Conservation (phyloP, 2,888 invertebrate genomes). For the Ochropleura plecta region DNA sequence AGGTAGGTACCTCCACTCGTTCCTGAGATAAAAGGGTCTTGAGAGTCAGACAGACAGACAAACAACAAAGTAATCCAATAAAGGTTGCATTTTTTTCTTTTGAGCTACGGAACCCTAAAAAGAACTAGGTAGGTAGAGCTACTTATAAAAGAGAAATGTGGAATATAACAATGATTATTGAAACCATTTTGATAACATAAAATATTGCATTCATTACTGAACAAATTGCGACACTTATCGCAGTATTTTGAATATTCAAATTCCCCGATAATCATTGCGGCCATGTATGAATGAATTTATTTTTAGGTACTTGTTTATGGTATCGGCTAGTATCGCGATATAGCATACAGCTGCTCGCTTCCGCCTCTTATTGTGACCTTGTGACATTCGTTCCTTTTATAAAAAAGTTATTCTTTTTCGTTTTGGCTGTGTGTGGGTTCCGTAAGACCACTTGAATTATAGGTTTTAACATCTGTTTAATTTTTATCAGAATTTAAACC, state of each 20-base stretch:
- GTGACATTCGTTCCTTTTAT: constrained; percentile 37
- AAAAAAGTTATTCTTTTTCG: constrained; percentile 21
- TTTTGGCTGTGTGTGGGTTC: constrained; percentile 41
- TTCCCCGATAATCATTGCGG: constrained; percentile 41
- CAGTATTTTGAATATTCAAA: constrained; percentile 56
- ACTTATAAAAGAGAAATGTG: constrained; percentile 17
- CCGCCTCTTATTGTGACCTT: constrained; percentile 59
- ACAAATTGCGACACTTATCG: constrained; percentile 52
- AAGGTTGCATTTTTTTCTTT: too few relatives aligned
- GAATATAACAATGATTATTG: constrained; percentile 20
- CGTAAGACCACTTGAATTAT: constrained; percentile 16
- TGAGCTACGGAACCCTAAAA: neutral
- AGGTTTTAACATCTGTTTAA: neutral
- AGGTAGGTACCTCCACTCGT: too few relatives aligned
- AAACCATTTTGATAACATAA: constrained; percentile 47
- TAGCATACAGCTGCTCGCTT: constrained; percentile 60
- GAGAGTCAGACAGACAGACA: too few relatives aligned
- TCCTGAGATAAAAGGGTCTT: too few relatives aligned
- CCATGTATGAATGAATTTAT: constrained; percentile 43
- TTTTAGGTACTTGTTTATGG: constrained; percentile 30
- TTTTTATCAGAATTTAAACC: neutral
- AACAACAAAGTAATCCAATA: too few relatives aligned
- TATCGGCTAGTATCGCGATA: constrained; percentile 43
- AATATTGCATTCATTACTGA: constrained; percentile 45
- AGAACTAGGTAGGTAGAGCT: neutral